A percentile compares a stretch with the other conserved stretches of the same genome.
These are phyloP conservation scores for Pipistrellus pygmaeus DNA, from an alignment of 2,797 vertebrate species.

Conservation along the genomic window DNA sequence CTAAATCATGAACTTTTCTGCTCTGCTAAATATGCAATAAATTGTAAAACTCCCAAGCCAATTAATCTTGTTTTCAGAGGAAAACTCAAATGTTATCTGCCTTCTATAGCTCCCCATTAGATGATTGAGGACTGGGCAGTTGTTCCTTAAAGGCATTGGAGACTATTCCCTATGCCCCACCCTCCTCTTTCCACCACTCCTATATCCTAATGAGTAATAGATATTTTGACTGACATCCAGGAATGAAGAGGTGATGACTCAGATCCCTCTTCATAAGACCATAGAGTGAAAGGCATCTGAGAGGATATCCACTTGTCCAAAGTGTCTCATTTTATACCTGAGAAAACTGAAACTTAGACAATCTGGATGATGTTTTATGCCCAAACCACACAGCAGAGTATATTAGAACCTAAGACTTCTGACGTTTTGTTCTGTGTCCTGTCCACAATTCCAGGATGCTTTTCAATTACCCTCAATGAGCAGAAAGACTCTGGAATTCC, in stretches of 20 bases:
- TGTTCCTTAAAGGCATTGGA: not conserved
- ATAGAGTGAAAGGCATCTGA: not conserved
- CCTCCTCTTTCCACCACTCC: not conserved
- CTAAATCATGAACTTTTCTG: not conserved
- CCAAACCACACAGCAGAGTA: not conserved
- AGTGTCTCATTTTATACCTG: not conserved
- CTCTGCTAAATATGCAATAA: not conserved
- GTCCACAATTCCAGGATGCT: not conserved
- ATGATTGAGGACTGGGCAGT: not conserved
- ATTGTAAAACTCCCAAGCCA: not conserved
- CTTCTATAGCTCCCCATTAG: not conserved
- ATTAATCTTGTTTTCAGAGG: conserved; percentile 13
- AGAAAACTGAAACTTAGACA: not conserved
- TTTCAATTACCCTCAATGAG: not conserved
- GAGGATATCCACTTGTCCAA: not conserved
- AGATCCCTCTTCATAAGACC: not conserved
- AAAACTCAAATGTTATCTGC: not conserved
- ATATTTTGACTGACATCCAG: not conserved
- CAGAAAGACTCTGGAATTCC: not conserved
- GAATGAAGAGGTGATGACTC: not conserved
- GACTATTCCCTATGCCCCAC: no score
- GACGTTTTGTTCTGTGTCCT: not conserved
- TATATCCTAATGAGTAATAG: not conserved
- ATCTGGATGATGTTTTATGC: not conserved
- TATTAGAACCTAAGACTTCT: not conserved